A percentile compares a stretch with the other conserved stretches of the same genome.
Evolutionary conservation across 1,140 invertebrate species (phyloP).

Genomic region (Papilio polyxenes): DNA sequence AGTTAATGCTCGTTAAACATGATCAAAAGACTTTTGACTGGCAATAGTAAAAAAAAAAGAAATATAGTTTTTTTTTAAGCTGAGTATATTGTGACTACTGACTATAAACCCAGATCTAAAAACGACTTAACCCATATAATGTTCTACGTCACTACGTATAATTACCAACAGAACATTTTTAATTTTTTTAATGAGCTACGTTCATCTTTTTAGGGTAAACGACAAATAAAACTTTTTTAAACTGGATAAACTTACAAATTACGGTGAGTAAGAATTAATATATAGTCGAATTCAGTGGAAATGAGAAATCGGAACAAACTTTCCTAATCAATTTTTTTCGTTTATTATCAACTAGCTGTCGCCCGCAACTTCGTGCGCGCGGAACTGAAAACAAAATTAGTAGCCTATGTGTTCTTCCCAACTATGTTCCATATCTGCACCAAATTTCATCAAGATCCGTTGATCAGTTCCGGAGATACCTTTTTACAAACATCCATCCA

Average conservation of each 20-base stretch:
- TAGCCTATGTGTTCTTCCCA: too few species aligned
- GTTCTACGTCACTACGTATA: neutral
- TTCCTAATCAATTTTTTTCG: too few species aligned
- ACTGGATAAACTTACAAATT: neutral
- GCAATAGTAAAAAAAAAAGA: slow-evolving; percentile 19
- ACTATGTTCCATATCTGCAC: too few species aligned
- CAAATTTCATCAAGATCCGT: too few species aligned
- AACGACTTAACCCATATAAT: neutral
- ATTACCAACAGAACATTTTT: neutral
- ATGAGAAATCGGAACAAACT: too few species aligned
- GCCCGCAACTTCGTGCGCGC: too few species aligned
- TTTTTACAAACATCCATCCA: too few species aligned
- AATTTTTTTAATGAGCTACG: too few species aligned
- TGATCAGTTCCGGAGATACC: too few species aligned
- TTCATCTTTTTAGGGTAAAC: slow-evolving; percentile 20
- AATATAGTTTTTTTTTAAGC: slow-evolving; percentile 18
- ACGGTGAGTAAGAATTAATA: neutral
- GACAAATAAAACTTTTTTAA: slow-evolving; percentile 29
- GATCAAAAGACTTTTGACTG: slow-evolving; percentile 28
- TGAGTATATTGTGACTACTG: neutral
- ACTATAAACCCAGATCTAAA: slow-evolving; percentile 22
- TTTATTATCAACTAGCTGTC: too few species aligned
- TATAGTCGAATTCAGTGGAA: too few species aligned
- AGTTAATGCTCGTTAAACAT: slow-evolving; percentile 9
- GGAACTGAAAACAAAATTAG: too few species aligned